phyloP scores from a whole-genome alignment of 1,140 invertebrate species.

The Microplitis demolitor region DNA sequence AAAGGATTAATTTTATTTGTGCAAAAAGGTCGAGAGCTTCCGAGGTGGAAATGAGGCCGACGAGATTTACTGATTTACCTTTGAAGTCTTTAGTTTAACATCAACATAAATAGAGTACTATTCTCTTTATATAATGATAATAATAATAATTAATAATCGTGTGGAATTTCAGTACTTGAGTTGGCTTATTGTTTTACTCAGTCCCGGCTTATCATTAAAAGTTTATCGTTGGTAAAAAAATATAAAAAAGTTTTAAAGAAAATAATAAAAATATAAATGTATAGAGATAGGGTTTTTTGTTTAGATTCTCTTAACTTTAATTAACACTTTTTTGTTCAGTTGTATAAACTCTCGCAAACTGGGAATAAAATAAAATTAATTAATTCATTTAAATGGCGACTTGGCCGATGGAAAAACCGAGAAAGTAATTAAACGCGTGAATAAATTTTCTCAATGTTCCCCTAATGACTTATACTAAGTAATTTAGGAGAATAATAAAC shows the following conservation, averaged over 20 bases:
- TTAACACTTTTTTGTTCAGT: too few species aligned
- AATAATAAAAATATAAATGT: neutral
- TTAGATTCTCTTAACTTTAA: too few species aligned
- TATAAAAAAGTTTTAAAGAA: neutral
- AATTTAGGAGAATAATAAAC: slow-evolving; percentile 12
- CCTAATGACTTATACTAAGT: slow-evolving; percentile 12
- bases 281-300: neutral
- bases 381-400: too few species aligned
- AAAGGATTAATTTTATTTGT: neutral
- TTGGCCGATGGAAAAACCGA: neutral
- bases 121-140: slow-evolving; percentile 7
- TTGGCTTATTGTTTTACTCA: too few species aligned
- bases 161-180: too few species aligned
- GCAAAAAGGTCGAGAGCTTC: neutral
- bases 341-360: too few species aligned
- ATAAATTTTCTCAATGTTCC: slow-evolving; percentile 13
- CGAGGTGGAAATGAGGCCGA: neutral
- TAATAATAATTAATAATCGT: too few species aligned
- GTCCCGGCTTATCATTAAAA: neutral
- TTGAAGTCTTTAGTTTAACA: slow-evolving; percentile 7
- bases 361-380: too few species aligned
- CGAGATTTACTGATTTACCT: slow-evolving; percentile 12
- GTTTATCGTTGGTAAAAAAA: neutral
- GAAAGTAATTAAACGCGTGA: slow-evolving; percentile 17
- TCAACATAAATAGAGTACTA: slow-evolving; percentile 7